Base-by-base conservation (phyloP, 2,888 invertebrate species). In the Eurois occulta region DNA sequence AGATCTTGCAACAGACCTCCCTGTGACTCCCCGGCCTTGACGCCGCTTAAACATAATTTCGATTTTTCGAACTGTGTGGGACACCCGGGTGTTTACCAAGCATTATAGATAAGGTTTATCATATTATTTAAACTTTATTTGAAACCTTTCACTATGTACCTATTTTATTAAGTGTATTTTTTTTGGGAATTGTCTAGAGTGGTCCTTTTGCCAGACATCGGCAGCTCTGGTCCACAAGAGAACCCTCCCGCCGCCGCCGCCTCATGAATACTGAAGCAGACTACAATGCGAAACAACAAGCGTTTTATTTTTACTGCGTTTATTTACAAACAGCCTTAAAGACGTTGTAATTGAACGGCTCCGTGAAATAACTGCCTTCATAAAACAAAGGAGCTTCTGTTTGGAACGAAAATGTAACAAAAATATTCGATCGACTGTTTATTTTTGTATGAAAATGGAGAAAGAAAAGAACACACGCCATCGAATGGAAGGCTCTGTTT, bases 211-310 rank as follows among this genome's bases (percentile, higher is more conserved):
- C 1, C 13, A 10, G 16, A 21, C 13, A 7, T 60, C 3, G 21
- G 32, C 21, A 35, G 46, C 13, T 24, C 21, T 16, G 70, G 41
- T 28, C 35, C 28, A 16, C 55, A 41, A 71, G 48, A 64, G 38
- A 35, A 8, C 0, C 48, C 38, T 55, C 35, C 58, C 55, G 68
- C 48, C 38, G 38, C 43, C 16, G 46, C 18, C 68, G 62, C 13
- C 83, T 86, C 83, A 78, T 84, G 75, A 86, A 84, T 86, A 86
- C 84, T 69, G 64, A 75, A 86, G 72, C 62, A 72, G 74, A 58
- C 73, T 52, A 70, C 69, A 81, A 67, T 71, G 55, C 55, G 75
- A 76, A 86, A 84, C 68, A 78, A 79, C 75, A 79, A 79, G 46
- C 79, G 43, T 83, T 83, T 83, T 75, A 67, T 83, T 86, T 60